A percentile compares a stretch with the other conserved stretches of the same genome.
Evolutionary conservation across 2,888 invertebrate species (phyloP).

Genomic region (Drymonia ruficornis): DNA sequence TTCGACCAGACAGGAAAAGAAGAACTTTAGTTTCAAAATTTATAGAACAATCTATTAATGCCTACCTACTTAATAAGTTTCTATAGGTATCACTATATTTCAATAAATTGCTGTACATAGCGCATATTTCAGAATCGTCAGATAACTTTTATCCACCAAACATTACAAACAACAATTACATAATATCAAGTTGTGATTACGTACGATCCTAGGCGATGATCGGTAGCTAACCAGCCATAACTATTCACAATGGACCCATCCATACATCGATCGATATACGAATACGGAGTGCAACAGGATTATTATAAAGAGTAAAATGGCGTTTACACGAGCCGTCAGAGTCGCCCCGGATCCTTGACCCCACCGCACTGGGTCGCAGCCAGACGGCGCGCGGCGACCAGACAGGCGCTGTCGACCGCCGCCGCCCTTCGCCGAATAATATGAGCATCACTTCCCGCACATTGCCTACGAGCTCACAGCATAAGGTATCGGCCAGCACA

Average conservation of each 20-base stretch:
- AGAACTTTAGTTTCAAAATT: too few species aligned
- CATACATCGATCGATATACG: conserved; percentile 28
- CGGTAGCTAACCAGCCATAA: conserved; percentile 2
- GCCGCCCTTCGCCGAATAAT: conserved; percentile 54
- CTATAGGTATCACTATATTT: too few species aligned
- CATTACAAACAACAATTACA: too few species aligned
- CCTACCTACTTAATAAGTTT: too few species aligned
- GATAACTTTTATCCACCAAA: too few species aligned
- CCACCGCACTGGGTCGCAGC: conserved; percentile 40
- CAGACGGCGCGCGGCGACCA: conserved; percentile 39
- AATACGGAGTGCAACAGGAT: conserved; percentile 30
- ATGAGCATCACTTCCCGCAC: conserved; percentile 42
- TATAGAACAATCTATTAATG: too few species aligned
- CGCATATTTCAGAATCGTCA: too few species aligned
- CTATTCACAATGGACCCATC: conserved; percentile 24
- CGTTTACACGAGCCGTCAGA: conserved; percentile 54
- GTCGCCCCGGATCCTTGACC: conserved; percentile 65
- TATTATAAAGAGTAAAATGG: conserved; percentile 41
- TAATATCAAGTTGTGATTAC: too few species aligned
- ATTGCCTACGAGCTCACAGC: conserved; percentile 25
- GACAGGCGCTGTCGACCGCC: conserved; percentile 53
- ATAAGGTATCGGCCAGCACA: neutral
- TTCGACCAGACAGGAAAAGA: too few species aligned
- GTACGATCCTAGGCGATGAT: too few species aligned
- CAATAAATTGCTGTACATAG: too few species aligned